Base-by-base conservation (phyloP, 2,797 vertebrate species). In the Mormyrus hasselquistii region DNA sequence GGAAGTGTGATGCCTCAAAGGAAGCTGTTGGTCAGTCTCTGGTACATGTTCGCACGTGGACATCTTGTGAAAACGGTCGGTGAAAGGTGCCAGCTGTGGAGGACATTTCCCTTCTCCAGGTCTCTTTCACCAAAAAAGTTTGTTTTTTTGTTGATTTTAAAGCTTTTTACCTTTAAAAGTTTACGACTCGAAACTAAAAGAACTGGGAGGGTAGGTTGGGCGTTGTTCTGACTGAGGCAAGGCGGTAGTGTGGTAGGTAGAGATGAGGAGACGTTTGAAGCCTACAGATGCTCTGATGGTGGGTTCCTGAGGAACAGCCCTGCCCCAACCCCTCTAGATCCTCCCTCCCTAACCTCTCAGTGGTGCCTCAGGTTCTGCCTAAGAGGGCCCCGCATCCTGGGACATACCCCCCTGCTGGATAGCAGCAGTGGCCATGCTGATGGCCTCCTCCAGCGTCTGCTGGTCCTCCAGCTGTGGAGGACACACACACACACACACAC, bases 371-470 rank as follows among this genome's bases (percentile, higher is more conserved):
- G 94, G 94, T 90, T 92, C 90, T 0, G 89, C 93, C 87, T 94
- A 92, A 0, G 92, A 65, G 52, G 89, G 3, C 0, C 92, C 91
- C 34, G 91, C 84, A 22, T 91, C 92, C 38, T 93, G 91, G 0
- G 92, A 76, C 88, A 92, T 65, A 0, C 94, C 89, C 19, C 94
- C 93, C 1, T 91, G 94, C 65, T 95, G 95, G 90, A 95, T 93
- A 3, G 95, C 94, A 38, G 94, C 94, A 0, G 96, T 90, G 38
- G 94, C 95, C 93, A 95, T 91, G 12, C 93, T 93, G 90, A 96
- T 92, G 87, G 95, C 94, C 49, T 95, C 96, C 53, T 96, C 95
- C 91, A 96, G 90, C 10, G 93, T 96, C 92, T 95, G 96, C 92
- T 96, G 95, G 44, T 95, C 94, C 92, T 96, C 95, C 29, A 96